Base-by-base conservation (phyloP, 2,797 vertebrate species). In the Brachyalestes nurse region DNA sequence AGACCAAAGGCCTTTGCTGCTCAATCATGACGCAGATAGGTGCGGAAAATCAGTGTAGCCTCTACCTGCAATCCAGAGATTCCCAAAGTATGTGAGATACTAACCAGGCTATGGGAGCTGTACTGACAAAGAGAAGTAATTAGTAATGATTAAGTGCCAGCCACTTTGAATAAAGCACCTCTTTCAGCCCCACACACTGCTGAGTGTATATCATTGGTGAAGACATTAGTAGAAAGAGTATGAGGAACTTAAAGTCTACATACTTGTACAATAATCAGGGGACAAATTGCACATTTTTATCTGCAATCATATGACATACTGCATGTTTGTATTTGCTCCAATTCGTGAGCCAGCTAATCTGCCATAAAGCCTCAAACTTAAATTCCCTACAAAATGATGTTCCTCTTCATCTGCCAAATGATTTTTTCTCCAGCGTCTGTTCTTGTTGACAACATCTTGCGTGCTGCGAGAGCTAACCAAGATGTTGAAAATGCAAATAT, bases 401-500 rank as follows among this genome's bases (percentile, higher is more conserved):
- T 92, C 88, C 88, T 83, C 83, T 28, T 60, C 83, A 79, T 73
- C 81, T 85, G 85, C 72, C 58, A 85, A 83, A 85, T 60, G 19
- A 81, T 83, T 85, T 87, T 57, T 61, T 51, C 60, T 76, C 23
- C 47, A 47, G 71, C 76, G 78, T 84, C 77, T 78, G 65, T 77
- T 57, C 80, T 79, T 87, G 86, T 88, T 88, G 86, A 87, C 83
- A 89, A 88, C 82, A 84, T 87, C 85, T 84, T 19, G 81, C 75
- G 64, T 84, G 83, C 87, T 71, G 58, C 75, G 72, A 57, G 84
- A 90, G 72, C 86, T 86, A 87, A 90, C 87, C 87, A 85, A 90
- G 86, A 88, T 82, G 89, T 87, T 73, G 62, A 84, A 83, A 89
- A 88, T 90, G 87, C 80, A 87, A 87, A 85, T 85, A 81, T 90